These are phyloP conservation scores for Dasysyrphus albostriatus DNA, from an alignment of 2,888 invertebrate genomes.

Conservation along the genomic window DNA sequence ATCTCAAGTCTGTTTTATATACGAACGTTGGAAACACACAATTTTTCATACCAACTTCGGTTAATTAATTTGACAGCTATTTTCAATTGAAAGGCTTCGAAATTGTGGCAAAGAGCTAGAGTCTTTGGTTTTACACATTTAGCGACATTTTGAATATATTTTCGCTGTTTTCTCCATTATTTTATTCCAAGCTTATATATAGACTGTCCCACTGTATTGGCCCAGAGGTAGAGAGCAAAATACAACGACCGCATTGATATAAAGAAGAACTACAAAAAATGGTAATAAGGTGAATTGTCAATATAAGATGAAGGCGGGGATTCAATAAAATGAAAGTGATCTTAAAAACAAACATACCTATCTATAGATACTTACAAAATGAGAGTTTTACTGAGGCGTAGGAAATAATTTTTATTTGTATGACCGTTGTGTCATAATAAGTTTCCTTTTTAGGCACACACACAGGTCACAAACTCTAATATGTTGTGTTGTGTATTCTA, in stretches of 20 bases:
- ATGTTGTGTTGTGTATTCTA: background rate
- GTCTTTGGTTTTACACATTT: too few species aligned
- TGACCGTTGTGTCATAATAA: slow-evolving; percentile 37
- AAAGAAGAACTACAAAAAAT: background rate
- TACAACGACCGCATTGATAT: background rate
- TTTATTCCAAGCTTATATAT: background rate
- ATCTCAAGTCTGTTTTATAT: too few species aligned
- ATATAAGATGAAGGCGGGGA: slow-evolving; percentile 48
- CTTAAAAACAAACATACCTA: slow-evolving; percentile 50
- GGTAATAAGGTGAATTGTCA: slow-evolving; percentile 47
- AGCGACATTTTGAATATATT: too few species aligned
- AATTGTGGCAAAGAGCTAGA: too few species aligned
- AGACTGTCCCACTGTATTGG: background rate
- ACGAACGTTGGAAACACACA: too few species aligned
- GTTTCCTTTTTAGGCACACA: slow-evolving; percentile 19
- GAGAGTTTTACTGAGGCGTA: slow-evolving; percentile 49
- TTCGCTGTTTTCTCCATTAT: background rate
- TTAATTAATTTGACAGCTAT: too few species aligned
- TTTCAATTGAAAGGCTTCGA: too few species aligned
- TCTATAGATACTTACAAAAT: slow-evolving; percentile 1
- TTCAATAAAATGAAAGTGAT: slow-evolving; percentile 59
- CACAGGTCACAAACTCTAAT: background rate
- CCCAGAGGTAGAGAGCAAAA: background rate
- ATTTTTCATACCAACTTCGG: too few species aligned
- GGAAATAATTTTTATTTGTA: slow-evolving; percentile 61